These are phyloP conservation scores for Drosophila affinis DNA, from an alignment of 2,888 invertebrate species.

Conservation along the genomic window DNA sequence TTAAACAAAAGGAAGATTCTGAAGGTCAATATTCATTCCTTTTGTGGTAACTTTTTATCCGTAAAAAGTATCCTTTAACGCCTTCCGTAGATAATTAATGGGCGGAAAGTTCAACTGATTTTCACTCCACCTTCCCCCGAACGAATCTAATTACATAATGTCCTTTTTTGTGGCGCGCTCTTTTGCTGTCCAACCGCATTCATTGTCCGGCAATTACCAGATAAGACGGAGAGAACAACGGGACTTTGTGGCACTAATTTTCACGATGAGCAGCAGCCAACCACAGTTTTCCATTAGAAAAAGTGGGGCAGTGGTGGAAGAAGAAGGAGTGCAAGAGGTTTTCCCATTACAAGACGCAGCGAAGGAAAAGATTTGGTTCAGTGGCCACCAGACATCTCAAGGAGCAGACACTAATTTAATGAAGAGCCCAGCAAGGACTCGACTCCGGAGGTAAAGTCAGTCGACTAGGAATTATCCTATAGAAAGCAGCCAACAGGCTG, in stretches of 20 bases:
- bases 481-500: not conserved
- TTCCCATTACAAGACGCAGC: conserved; percentile 1
- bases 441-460: conserved; percentile 8
- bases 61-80: conserved; percentile 3
- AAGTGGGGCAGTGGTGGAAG: not conserved
- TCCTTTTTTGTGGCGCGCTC: conserved; percentile 36
- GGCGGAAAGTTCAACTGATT: conserved; percentile 27
- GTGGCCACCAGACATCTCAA: not conserved
- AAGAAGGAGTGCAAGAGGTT: not conserved
- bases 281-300: conserved; percentile 14
- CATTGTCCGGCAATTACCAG: conserved; percentile 49
- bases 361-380: too few species aligned
- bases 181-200: not conserved
- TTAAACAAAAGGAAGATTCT: conserved; percentile 12
- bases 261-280: conserved; percentile 20
- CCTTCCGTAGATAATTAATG: conserved; percentile 17
- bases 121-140: not conserved
- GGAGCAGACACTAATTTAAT: conserved; percentile 31
- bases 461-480: conserved; percentile 12
- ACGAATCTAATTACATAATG: conserved; percentile 46
- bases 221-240: conserved; percentile 13
- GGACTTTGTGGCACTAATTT: conserved; percentile 33
- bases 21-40: conserved; percentile 32
- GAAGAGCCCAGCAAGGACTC: conserved; percentile 7
- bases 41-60: not conserved